These are phyloP conservation scores for Ramazzottius varieornatus DNA, from an alignment of 2,888 invertebrate species.

Conservation along the genomic window DNA sequence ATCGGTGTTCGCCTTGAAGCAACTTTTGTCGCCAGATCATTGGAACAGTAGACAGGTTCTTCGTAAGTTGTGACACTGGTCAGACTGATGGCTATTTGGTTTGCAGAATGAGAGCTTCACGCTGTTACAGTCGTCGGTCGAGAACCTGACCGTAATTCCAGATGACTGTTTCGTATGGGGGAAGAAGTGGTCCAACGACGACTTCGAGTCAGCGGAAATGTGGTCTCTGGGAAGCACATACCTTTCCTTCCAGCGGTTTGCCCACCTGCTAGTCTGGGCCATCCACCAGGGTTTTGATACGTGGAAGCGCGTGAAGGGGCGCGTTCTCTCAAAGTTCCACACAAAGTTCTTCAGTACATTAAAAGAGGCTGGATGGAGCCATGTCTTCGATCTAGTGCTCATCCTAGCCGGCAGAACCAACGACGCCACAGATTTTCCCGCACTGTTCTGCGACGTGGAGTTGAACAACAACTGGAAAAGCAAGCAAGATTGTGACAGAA, in stretches of 20 bases:
- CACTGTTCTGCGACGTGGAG: background rate
- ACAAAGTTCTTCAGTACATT: background rate
- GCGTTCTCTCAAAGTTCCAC: background rate
- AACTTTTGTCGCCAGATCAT: too few relatives aligned
- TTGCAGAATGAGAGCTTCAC: background rate
- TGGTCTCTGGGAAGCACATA: background rate
- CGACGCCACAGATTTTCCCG: background rate
- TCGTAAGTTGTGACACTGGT: background rate
- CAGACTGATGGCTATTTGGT: background rate
- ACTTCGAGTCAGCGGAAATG: background rate
- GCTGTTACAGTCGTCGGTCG: background rate
- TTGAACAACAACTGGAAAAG: background rate
- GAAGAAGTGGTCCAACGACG: background rate
- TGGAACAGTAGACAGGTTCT: too few relatives aligned
- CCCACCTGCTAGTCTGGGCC: background rate
- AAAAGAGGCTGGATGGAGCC: background rate
- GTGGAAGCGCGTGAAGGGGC: background rate
- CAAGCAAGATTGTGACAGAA: background rate
- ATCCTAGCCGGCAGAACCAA: background rate
- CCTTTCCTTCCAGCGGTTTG: background rate
- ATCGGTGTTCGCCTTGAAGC: too few relatives aligned
- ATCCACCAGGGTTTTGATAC: background rate
- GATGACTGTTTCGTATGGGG: background rate
- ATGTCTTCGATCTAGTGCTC: background rate
- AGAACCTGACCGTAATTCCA: background rate